Evolutionary conservation across 2,113 vertebrate genomes (phyloP).

Genomic region (Elephantulus edwardii): DNA sequence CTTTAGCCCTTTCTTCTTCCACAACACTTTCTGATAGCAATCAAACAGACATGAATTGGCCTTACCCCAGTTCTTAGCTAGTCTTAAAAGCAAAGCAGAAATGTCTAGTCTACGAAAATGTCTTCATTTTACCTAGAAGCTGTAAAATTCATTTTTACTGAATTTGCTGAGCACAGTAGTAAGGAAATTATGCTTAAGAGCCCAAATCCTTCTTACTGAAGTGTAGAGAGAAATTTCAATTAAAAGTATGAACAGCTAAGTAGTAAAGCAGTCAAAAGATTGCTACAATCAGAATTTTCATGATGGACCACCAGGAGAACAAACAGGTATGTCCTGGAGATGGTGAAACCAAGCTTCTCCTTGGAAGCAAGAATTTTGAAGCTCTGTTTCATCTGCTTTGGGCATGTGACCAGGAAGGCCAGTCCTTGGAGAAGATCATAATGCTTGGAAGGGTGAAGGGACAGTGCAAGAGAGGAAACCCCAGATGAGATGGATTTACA

Average conservation of each 20-base stretch:
- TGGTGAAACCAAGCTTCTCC: too few species aligned
- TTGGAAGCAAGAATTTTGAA: too few species aligned
- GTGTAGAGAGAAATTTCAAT: constrained; percentile 23
- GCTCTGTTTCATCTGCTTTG: too few species aligned
- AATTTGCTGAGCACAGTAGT: background rate
- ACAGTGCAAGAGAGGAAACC: too few species aligned
- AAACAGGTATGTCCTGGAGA: too few species aligned
- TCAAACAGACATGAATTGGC: background rate
- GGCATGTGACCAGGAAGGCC: too few species aligned
- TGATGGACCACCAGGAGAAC: too few species aligned
- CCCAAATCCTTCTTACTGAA: constrained; percentile 18
- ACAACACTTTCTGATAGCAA: background rate
- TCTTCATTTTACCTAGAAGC: constrained; percentile 42
- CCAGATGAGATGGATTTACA: too few species aligned
- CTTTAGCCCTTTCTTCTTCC: background rate
- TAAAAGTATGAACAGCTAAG: constrained; percentile 17
- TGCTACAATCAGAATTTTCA: background rate
- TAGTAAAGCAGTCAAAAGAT: constrained; percentile 1
- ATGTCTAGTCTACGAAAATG: background rate
- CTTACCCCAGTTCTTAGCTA: background rate
- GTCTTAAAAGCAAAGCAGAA: constrained; percentile 24
- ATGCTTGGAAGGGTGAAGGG: too few species aligned
- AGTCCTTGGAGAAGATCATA: too few species aligned
- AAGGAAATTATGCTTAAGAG: constrained; percentile 6
- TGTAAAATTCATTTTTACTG: background rate